A percentile compares a stretch with the other conserved stretches of the same genome.
phyloP scores from a whole-genome alignment of 2,797 vertebrate species.

The Coracias cyanogaster region DNA sequence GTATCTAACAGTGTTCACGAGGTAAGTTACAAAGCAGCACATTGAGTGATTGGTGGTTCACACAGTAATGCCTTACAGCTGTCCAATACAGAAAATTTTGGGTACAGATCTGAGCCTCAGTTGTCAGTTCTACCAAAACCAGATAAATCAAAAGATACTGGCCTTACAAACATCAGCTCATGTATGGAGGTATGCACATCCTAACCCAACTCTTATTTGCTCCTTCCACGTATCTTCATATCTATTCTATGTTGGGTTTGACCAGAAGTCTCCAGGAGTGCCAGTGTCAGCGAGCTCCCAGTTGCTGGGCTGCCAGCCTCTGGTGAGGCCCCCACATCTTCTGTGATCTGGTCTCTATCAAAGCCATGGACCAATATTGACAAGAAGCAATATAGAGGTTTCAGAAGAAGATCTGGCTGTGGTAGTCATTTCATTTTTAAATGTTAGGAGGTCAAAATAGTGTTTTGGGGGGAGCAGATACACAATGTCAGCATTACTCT shows the following conservation, averaged over 20 bases:
- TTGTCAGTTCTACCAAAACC: neutral
- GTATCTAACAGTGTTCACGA: neutral
- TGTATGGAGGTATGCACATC: neutral
- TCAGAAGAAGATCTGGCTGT: slow-evolving; percentile 54
- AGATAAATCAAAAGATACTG: neutral
- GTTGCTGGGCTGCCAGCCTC: neutral
- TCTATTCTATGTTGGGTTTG: neutral
- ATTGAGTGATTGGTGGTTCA: neutral
- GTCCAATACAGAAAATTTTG: neutral
- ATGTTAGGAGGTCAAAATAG: slow-evolving; percentile 57
- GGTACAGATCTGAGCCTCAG: neutral
- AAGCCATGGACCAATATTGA: neutral
- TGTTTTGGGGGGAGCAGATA: slow-evolving; percentile 19
- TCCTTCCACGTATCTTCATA: neutral
- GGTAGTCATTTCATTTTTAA: slow-evolving; percentile 51
- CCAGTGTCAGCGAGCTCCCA: neutral
- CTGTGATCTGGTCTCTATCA: neutral
- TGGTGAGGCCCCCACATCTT: neutral
- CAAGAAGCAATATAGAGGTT: slow-evolving; percentile 50
- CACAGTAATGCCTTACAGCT: neutral
- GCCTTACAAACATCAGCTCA: neutral
- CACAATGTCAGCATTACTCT: slow-evolving; percentile 43
- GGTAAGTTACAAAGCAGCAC: neutral
- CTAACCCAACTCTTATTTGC: neutral
- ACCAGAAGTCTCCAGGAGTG: neutral